Conservation (phyloP, 2,797 vertebrate genomes). For the Podargus strigoides region DNA sequence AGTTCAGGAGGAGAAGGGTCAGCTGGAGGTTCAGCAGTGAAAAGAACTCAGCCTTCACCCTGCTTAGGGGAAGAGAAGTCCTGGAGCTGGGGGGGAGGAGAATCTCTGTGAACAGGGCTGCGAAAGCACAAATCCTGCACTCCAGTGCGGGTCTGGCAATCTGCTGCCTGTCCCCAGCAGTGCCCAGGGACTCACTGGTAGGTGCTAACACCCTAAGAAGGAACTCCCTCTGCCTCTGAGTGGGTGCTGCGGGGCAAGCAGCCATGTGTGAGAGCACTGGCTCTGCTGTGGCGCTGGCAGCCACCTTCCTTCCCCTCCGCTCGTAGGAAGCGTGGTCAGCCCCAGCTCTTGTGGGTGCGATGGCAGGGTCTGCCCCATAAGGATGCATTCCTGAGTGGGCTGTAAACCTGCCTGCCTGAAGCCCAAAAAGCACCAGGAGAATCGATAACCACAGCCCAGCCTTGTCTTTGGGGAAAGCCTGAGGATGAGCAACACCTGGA, state of each 20-base stretch:
- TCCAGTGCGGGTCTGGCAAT: background rate
- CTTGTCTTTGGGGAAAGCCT: background rate
- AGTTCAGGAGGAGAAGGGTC: background rate
- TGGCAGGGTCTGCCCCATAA: background rate
- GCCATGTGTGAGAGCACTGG: accelerated
- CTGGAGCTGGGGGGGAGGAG: background rate
- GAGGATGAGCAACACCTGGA: background rate
- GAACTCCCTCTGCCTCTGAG: background rate
- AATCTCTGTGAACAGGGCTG: background rate
- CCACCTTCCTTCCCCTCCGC: background rate
- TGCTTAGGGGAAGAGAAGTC: background rate
- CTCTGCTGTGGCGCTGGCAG: accelerated
- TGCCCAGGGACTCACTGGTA: background rate
- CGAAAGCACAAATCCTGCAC: background rate
- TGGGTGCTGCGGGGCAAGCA: background rate
- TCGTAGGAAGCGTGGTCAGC: background rate
- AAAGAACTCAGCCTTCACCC: background rate
- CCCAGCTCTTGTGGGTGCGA: background rate
- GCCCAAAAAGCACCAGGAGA: background rate
- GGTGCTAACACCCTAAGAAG: background rate
- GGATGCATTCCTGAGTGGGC: accelerated
- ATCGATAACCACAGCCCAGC: background rate
- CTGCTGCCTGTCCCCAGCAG: background rate
- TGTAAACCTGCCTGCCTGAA: background rate
- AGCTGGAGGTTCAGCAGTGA: background rate